phyloP scores from a whole-genome alignment of 1,140 invertebrate species.

The Nebria ingens region DNA sequence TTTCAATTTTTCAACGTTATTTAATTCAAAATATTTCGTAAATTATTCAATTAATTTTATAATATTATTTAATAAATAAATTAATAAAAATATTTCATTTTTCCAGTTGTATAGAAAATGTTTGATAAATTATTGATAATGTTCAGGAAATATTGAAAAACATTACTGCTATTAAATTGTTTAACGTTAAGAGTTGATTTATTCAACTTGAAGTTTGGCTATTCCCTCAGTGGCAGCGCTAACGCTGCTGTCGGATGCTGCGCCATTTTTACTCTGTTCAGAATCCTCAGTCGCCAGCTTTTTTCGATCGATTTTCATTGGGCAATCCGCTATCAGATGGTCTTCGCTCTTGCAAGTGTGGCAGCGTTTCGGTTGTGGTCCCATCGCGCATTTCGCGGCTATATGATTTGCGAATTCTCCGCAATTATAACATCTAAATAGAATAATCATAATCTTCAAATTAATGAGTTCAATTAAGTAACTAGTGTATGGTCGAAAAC shows the following conservation, averaged over 20 bases:
- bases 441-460: constrained; percentile 13
- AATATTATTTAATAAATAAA: constrained; percentile 11
- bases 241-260: constrained; percentile 14
- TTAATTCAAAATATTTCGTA: background rate
- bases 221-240: constrained; percentile 12
- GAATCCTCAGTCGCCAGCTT: constrained; percentile 13
- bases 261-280: constrained; percentile 11
- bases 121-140: too few relatives aligned
- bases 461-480: too few relatives aligned
- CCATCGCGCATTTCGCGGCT: constrained; percentile 74
- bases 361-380: constrained; percentile 79
- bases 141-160: too few relatives aligned
- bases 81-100: background rate
- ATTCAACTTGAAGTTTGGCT: constrained; percentile 14
- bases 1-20: background rate
- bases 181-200: constrained; percentile 4
- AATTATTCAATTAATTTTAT: background rate
- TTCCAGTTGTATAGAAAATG: background rate
- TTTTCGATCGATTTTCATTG: constrained; percentile 34
- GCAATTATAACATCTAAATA: constrained; percentile 78
- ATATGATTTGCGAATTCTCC: constrained; percentile 86
- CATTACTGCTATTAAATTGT: too few relatives aligned
- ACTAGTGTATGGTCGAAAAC: too few relatives aligned
- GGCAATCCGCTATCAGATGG: constrained; percentile 80
- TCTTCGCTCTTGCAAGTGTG: constrained; percentile 77